These are phyloP conservation scores for Oryzias melastigma DNA, from an alignment of 2,113 vertebrate species.

Conservation along the genomic window DNA sequence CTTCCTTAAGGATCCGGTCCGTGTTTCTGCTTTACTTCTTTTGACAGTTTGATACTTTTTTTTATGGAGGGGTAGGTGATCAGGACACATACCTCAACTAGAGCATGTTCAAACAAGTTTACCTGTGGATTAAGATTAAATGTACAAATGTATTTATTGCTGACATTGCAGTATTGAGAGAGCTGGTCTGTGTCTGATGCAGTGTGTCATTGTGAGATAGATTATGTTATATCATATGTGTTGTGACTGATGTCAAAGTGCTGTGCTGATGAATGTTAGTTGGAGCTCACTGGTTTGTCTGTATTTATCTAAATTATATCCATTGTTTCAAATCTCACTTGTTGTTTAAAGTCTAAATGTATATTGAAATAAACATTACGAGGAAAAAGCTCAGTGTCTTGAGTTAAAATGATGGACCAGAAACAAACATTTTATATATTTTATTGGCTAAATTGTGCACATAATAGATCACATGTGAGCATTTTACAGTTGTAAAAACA, in stretches of 20 bases:
- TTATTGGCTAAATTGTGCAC: constrained; percentile 44
- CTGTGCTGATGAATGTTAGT: constrained; percentile 24
- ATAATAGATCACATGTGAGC: constrained; percentile 21
- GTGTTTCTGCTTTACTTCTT: constrained; percentile 31
- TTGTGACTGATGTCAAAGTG: constrained; percentile 29
- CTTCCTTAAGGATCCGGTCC: constrained; percentile 37
- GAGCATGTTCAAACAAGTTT: constrained; percentile 22
- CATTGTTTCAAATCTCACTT: constrained; percentile 44
- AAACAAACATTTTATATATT: constrained; percentile 20
- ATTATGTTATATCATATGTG: constrained; percentile 26
- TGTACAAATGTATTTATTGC: constrained; percentile 19
- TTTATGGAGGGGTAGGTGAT: constrained; percentile 5
- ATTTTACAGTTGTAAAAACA: constrained; percentile 16
- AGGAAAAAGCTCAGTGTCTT: constrained; percentile 35
- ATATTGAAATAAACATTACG: constrained; percentile 62
- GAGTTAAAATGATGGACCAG: constrained; percentile 3
- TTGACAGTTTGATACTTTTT: constrained; percentile 2
- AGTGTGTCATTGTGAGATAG: constrained; percentile 45
- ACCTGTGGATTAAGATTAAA: constrained; percentile 39
- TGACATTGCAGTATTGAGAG: constrained; percentile 17
- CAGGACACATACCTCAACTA: not conserved
- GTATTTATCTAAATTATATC: constrained; percentile 41
- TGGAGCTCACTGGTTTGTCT: constrained; percentile 45
- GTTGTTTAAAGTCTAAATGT: constrained; percentile 58
- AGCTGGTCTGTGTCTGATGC: constrained; percentile 38